Evolutionary conservation across 2,113 vertebrate species (phyloP).

Genomic region (Callaeas wilsoni): DNA sequence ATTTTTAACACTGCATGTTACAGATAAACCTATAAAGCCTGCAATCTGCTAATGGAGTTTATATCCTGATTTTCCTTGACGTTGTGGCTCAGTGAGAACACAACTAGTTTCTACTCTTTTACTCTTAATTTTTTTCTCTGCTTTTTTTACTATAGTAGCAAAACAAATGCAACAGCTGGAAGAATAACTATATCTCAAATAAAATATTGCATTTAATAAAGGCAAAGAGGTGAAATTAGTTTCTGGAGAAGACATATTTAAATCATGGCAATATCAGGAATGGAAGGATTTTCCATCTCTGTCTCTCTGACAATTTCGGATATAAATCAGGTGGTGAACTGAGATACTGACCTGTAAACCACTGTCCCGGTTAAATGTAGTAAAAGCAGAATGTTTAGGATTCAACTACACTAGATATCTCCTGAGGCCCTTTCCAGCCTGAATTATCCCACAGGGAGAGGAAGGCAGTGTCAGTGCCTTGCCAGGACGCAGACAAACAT

Average conservation of each 20-base stretch:
- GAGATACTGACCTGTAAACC: background rate
- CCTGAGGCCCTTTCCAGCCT: background rate
- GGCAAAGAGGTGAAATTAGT: background rate
- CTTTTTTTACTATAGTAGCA: background rate
- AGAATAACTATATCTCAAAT: background rate
- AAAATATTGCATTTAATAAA: background rate
- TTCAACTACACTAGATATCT: background rate
- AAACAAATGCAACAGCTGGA: background rate
- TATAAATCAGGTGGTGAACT: background rate
- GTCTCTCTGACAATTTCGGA: background rate
- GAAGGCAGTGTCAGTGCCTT: background rate
- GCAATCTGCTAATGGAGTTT: background rate
- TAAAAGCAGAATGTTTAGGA: background rate
- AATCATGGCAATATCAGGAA: background rate
- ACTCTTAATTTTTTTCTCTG: background rate
- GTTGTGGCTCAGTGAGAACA: background rate
- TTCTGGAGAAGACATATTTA: background rate
- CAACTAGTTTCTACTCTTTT: background rate
- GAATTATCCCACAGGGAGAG: background rate
- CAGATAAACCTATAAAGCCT: background rate
- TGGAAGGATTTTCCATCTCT: background rate
- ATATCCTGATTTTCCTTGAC: background rate
- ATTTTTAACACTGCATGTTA: background rate
- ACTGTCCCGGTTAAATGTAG: background rate
- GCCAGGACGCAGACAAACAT: fast-evolving